phyloP scores from a whole-genome alignment of 2,797 vertebrate species.

The Xerus rutilus region DNA sequence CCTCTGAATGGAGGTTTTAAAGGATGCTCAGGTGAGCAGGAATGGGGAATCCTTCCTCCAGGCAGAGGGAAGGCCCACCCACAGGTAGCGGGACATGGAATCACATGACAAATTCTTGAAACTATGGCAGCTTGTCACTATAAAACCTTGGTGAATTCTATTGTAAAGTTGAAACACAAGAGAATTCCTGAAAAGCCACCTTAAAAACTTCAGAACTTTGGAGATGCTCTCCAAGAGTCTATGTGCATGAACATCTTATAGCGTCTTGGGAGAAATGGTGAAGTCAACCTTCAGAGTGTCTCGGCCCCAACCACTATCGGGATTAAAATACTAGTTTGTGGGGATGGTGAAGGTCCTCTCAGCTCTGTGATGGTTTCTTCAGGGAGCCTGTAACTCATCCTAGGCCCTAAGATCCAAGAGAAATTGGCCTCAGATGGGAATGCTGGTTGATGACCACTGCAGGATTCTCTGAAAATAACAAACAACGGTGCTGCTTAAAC shows the following conservation, averaged over 20 bases:
- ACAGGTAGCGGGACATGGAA: background rate
- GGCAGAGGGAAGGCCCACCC: background rate
- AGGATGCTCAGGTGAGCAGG: background rate
- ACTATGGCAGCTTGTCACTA: background rate
- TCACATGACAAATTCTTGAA: background rate
- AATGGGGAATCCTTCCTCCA: background rate
- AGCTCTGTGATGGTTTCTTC: background rate
- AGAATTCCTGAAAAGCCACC: background rate
- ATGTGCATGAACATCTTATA: background rate
- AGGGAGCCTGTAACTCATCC: background rate
- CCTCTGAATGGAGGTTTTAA: conserved; percentile 12
- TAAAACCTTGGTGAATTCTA: background rate
- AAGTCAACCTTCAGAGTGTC: background rate
- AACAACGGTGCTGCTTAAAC: background rate
- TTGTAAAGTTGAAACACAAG: background rate
- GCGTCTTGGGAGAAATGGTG: background rate
- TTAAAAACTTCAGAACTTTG: background rate
- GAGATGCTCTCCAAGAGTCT: background rate
- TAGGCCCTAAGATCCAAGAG: background rate
- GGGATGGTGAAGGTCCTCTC: background rate
- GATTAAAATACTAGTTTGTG: background rate
- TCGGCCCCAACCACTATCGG: background rate
- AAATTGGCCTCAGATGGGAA: background rate
- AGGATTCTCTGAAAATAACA: background rate
- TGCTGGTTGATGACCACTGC: background rate